phyloP scores from a whole-genome alignment of 1,140 invertebrate genomes.

The Subanguina moxae region DNA sequence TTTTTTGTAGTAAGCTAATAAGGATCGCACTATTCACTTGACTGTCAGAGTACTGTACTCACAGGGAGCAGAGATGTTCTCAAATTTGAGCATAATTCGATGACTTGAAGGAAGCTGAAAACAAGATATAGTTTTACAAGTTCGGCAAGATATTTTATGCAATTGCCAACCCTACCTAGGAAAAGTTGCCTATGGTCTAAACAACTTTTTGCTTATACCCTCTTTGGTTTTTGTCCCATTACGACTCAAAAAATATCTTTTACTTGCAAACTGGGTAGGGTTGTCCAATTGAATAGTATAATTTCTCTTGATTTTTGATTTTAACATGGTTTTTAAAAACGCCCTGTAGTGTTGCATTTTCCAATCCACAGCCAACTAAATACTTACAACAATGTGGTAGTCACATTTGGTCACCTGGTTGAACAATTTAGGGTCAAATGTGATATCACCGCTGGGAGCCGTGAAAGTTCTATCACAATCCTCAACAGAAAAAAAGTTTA shows the following conservation, averaged over 20 bases:
- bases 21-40: constrained; percentile 5
- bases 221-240: no score
- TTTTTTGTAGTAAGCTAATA: background rate
- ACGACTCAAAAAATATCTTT: no score
- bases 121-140: background rate
- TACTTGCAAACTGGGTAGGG: no score
- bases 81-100: constrained; percentile 40
- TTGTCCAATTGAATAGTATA: no score
- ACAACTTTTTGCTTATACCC: no score
- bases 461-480: constrained; percentile 50
- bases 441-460: constrained; percentile 34
- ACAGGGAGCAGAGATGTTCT: constrained; percentile 48
- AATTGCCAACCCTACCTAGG: no score
- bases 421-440: constrained; percentile 40
- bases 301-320: no score
- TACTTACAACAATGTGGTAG: constrained; percentile 46
- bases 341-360: no score
- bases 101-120: constrained; percentile 41
- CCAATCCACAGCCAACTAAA: no score
- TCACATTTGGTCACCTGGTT: constrained; percentile 32
- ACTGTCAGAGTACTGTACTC: constrained; percentile 38
- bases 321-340: no score
- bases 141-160: background rate
- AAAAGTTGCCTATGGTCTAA: no score
- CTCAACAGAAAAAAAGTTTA: constrained; percentile 40